Base-by-base conservation (phyloP, 2,888 invertebrate species). In the Dasysyrphus tricinctus region DNA sequence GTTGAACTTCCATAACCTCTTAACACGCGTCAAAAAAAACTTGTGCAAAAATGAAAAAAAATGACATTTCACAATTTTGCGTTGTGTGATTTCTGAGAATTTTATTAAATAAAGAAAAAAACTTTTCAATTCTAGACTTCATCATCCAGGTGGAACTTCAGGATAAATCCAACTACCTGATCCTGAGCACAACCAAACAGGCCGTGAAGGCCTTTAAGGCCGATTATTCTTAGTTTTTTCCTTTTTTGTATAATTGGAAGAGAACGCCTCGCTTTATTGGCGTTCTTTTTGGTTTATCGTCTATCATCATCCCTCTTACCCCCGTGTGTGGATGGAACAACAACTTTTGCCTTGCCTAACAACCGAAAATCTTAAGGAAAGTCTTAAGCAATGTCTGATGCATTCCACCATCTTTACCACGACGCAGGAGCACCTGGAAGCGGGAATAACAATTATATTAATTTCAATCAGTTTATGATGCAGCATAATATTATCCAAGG, bases 401-500 rank as follows among this genome's bases (percentile, higher is more conserved):
- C 75, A 44, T 86, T 86, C 59, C 78, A 72, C 63, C 74, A 75
- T 59, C 74, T 67, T 5, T 81, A 79, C 19, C 78, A 72, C 39
- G 86, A 86, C 34, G 65, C 65, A 19, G 47, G 75, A 59, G 65
- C 70, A 54, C 47, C 78, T 47, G 59, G 72, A 44, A 59, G 65
- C 49, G 70, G 75, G 2, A 70, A 49, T 57, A 75, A 90, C 84
- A 91, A 92, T 87, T 92, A 92, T 88, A 91, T 92, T n/a, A 90
- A 92, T 79, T 92, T 92, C 74, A 92, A 92, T 89, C 92, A 92
- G 84, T 92, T 92, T 82, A 91, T 92, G 44, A 89, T 91, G 88
- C 92, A 92, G 88, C 92, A 92, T 88, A 92, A 92, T 88, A 85
- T 91, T 19, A 80, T 88, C 19, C 88, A 88, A 24, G 84, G 88